Evolutionary conservation across 37 sponge, comb jelly and placozoan genomes (phyloP).

Genomic region (Chondrilla cf. caribensis): DNA sequence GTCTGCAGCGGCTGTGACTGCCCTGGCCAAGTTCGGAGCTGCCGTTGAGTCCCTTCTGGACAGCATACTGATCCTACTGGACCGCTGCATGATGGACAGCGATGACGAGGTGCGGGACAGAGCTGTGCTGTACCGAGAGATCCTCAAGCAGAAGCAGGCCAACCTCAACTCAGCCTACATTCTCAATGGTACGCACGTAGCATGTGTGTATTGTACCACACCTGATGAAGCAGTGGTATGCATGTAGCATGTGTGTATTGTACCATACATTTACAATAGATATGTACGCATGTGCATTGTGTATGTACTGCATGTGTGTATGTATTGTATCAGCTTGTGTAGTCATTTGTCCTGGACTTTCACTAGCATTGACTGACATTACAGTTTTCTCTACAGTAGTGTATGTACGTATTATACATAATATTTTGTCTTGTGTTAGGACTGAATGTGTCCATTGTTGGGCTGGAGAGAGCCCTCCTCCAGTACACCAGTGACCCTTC

Average conservation of each 20-base stretch:
- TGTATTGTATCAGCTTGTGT: too few relatives aligned
- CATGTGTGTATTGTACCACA: neutral
- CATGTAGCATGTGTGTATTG: too few relatives aligned
- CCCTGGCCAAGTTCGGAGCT: slow-evolving; percentile 93
- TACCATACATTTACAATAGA: too few relatives aligned
- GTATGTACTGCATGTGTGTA: too few relatives aligned
- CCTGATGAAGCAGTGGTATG: neutral
- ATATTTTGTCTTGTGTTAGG: too few relatives aligned
- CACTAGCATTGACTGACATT: too few relatives aligned
- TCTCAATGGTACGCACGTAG: slow-evolving; percentile 57
- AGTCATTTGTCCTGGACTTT: too few relatives aligned
- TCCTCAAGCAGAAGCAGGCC: slow-evolving; percentile 72
- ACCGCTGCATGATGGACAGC: slow-evolving; percentile 74
- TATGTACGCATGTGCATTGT: too few relatives aligned
- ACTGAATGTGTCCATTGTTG: slow-evolving; percentile 88
- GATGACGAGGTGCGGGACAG: slow-evolving; percentile 95
- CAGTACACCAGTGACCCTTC: slow-evolving; percentile 81
- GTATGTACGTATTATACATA: too few relatives aligned
- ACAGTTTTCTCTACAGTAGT: too few relatives aligned
- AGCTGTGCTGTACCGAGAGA: slow-evolving; percentile 81
- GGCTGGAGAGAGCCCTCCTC: slow-evolving; percentile 86
- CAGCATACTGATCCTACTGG: slow-evolving; percentile 64
- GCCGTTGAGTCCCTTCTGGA: slow-evolving; percentile 67
- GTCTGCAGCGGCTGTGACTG: slow-evolving; percentile 79
- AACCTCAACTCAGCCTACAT: slow-evolving; percentile 78